Conservation (phyloP, 2,113 vertebrate genomes). For the Baryphthengus martii region DNA sequence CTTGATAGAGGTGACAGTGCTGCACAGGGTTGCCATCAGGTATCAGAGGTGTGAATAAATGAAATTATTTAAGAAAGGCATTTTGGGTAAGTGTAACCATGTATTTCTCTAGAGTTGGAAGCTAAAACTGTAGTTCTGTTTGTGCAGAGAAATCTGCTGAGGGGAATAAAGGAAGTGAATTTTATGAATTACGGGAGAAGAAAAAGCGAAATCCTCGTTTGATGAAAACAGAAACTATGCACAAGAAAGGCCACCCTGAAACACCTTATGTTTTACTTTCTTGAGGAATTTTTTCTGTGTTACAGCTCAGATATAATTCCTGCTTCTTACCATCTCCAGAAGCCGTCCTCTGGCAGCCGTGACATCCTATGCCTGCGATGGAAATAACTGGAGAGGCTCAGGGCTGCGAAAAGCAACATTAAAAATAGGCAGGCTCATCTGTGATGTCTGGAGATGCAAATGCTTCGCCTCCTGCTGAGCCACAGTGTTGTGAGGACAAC, state of each 20-base stretch:
- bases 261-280: neutral
- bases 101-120: neutral
- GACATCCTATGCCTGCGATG: neutral
- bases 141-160: neutral
- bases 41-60: neutral
- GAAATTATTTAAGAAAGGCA: neutral
- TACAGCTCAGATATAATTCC: neutral
- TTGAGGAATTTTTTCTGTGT: neutral
- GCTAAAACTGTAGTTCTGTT: neutral
- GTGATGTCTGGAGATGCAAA: constrained; percentile 17
- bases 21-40: neutral
- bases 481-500: neutral
- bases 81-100: neutral
- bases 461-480: neutral
- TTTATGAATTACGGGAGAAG: neutral
- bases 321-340: neutral
- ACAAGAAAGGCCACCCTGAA: neutral
- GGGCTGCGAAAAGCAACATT: constrained; percentile 11
- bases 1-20: neutral
- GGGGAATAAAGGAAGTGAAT: neutral
- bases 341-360: neutral
- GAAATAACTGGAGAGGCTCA: neutral
- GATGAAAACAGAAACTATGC: neutral
- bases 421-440: constrained; percentile 28
- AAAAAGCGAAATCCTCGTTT: neutral